These are phyloP conservation scores for Corythoichthys intestinalis DNA, from an alignment of 2,113 vertebrate species.

Conservation along the genomic window DNA sequence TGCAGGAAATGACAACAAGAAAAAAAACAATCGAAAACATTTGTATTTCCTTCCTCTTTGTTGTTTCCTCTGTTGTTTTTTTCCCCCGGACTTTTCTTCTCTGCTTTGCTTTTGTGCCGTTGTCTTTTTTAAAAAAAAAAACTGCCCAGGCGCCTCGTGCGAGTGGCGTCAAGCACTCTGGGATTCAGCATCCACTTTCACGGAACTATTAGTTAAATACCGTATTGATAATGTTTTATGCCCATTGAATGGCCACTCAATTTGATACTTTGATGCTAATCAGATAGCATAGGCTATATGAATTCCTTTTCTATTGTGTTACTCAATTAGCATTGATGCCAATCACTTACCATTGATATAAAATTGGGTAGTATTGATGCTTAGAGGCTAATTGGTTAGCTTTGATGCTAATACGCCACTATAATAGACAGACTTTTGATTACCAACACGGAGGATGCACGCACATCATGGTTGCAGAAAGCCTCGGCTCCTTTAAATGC, in stretches of 20 bases:
- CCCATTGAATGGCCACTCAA: too few species aligned
- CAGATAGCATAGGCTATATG: constrained; percentile 62
- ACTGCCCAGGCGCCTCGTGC: constrained; percentile 90
- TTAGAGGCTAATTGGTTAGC: background rate
- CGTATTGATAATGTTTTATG: too few species aligned
- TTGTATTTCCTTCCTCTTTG: constrained; percentile 89
- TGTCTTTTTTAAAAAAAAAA: constrained; percentile 87
- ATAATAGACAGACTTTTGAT: background rate
- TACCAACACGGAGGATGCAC: too few species aligned
- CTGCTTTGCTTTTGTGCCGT: constrained; percentile 98
- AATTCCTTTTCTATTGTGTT: constrained; percentile 5
- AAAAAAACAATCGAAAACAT: constrained; percentile 50
- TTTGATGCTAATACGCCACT: background rate
- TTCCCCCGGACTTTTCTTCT: constrained; percentile 70
- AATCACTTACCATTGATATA: background rate
- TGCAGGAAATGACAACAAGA: constrained; percentile 89
- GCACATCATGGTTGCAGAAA: too few species aligned
- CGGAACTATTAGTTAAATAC: constrained; percentile 75
- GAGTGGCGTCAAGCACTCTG: constrained; percentile 91
- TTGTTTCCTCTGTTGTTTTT: constrained; percentile 85
- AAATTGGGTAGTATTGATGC: background rate
- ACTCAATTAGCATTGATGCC: background rate
- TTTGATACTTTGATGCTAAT: constrained; percentile 16
- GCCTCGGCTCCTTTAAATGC: too few species aligned
- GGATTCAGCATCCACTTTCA: constrained; percentile 43